These are phyloP conservation scores for Drymodes brunneopygia DNA, from an alignment of 2,113 vertebrate genomes.

Conservation along the genomic window DNA sequence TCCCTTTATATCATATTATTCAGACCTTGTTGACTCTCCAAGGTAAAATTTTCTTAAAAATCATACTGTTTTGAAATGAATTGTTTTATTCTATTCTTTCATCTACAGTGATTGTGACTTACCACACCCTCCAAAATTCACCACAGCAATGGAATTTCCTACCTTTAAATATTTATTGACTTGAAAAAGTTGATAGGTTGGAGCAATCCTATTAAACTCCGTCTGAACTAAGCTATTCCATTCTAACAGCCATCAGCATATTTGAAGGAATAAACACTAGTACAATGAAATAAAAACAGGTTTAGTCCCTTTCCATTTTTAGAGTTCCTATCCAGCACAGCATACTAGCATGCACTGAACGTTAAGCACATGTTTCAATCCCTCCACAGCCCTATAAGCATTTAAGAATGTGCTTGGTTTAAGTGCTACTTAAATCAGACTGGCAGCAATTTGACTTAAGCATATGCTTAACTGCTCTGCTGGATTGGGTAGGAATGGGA, in stretches of 20 bases:
- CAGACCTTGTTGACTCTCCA: not conserved
- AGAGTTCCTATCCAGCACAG: not conserved
- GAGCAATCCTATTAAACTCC: not conserved
- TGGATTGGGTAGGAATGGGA: not conserved
- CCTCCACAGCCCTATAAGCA: not conserved
- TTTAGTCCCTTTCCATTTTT: not conserved
- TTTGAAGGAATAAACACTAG: not conserved
- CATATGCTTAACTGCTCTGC: not conserved
- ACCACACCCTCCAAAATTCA: not conserved
- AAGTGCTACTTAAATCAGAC: slow-evolving; percentile 22
- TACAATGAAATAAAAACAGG: not conserved
- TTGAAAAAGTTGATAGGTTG: not conserved
- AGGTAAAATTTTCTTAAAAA: not conserved
- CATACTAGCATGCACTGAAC: not conserved
- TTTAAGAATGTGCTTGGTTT: not conserved
- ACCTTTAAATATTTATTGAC: not conserved
- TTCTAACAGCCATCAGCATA: not conserved
- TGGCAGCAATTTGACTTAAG: slow-evolving; percentile 5
- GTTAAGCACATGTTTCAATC: slow-evolving; percentile 21
- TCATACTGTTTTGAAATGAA: not conserved
- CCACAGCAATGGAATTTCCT: not conserved
- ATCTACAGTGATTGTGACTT: not conserved
- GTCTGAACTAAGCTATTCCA: not conserved
- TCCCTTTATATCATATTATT: not conserved
- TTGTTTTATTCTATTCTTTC: not conserved